These are phyloP conservation scores for Drosophila pruinosa DNA, from an alignment of 1,140 invertebrate genomes.

Conservation along the genomic window DNA sequence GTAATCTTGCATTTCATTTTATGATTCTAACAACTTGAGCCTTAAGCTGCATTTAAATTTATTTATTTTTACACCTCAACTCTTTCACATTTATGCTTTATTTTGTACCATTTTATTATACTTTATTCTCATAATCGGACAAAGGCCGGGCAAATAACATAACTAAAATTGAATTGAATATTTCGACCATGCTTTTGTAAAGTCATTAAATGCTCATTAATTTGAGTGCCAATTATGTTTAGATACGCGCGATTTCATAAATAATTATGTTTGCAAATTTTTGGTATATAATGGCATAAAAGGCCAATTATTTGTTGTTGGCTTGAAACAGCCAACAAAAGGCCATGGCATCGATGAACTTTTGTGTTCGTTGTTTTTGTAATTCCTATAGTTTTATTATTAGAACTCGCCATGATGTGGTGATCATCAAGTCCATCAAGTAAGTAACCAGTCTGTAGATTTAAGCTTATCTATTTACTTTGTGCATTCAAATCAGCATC, in stretches of 20 bases:
- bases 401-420: no score
- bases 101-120: slow-evolving; percentile 11
- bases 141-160: slow-evolving; percentile 7
- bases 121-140: no score
- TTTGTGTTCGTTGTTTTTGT: neutral
- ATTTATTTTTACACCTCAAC: neutral
- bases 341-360: neutral
- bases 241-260: neutral
- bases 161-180: neutral
- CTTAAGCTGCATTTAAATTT: neutral
- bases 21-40: neutral
- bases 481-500: no score
- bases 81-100: neutral
- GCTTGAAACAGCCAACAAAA: no score
- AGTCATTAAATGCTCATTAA: neutral
- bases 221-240: neutral
- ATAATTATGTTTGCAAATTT: neutral
- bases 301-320: neutral
- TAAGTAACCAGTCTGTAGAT: no score
- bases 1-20: neutral
- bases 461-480: no score
- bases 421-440: no score
- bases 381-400: no score
- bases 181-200: neutral
- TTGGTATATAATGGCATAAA: neutral